These are phyloP conservation scores for Dryas iulia DNA, from an alignment of 1,140 invertebrate genomes.

Conservation along the genomic window DNA sequence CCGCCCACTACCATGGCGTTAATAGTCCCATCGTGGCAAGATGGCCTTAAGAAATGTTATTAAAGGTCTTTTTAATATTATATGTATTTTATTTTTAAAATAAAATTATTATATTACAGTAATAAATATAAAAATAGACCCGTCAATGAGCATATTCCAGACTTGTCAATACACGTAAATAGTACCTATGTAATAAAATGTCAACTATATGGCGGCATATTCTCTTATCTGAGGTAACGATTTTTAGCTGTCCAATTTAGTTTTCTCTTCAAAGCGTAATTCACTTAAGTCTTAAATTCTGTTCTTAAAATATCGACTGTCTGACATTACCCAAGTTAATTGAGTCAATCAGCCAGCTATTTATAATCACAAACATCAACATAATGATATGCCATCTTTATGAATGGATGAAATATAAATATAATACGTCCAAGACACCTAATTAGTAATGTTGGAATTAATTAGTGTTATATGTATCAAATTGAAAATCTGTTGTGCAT, in stretches of 20 bases:
- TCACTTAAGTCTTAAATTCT: not conserved
- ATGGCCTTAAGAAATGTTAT: too few relatives aligned
- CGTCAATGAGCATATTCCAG: not conserved
- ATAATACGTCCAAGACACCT: too few relatives aligned
- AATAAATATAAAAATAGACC: not conserved
- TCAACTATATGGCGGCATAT: not conserved
- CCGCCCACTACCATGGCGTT: too few relatives aligned
- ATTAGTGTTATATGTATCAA: not conserved
- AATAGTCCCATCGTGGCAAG: too few relatives aligned
- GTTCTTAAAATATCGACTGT: not conserved
- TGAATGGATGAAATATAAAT: not conserved
- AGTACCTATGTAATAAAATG: too few relatives aligned
- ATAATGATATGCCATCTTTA: not conserved
- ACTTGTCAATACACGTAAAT: not conserved
- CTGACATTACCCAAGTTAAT: not conserved
- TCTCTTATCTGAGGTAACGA: not conserved
- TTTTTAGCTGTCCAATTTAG: not conserved
- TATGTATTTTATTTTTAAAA: too few relatives aligned
- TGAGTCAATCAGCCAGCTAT: not conserved
- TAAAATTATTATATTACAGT: not conserved
- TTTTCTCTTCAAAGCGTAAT: not conserved
- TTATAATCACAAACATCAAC: not conserved
- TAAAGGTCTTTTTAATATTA: too few relatives aligned
- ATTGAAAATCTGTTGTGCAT: not conserved
- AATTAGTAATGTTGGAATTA: not conserved